These are phyloP conservation scores for Lasioglossum morio DNA, from an alignment of 2,888 invertebrate genomes.

Conservation along the genomic window DNA sequence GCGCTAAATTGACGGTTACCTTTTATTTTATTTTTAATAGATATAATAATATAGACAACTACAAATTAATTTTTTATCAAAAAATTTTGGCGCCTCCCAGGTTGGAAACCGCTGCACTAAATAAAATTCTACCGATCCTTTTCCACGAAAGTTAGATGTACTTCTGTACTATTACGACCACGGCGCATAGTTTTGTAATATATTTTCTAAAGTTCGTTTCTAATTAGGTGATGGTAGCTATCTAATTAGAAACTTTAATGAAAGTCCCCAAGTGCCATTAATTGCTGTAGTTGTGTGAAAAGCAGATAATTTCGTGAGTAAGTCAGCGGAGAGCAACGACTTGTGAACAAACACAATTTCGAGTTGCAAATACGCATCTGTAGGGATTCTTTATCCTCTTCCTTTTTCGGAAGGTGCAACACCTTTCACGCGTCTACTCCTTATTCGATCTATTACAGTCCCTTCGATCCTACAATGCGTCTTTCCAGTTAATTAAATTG, in stretches of 20 bases:
- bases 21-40: too few species aligned
- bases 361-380: slow-evolving; percentile 60
- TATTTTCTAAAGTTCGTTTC: slow-evolving; percentile 67
- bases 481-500: background rate
- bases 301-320: slow-evolving; percentile 72
- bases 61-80: too few species aligned
- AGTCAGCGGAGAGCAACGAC: slow-evolving; percentile 73
- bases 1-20: background rate
- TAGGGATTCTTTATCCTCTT: slow-evolving; percentile 49
- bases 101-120: background rate
- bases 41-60: too few species aligned
- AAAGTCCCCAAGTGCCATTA: slow-evolving; percentile 72
- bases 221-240: slow-evolving; percentile 70
- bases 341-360: slow-evolving; percentile 78
- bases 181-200: slow-evolving; percentile 35
- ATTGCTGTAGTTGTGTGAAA: slow-evolving; percentile 70
- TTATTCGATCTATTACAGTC: background rate
- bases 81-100: too few species aligned
- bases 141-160: slow-evolving; percentile 17
- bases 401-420: slow-evolving; percentile 48
- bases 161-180: slow-evolving; percentile 9
- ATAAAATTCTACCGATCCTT: background rate
- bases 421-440: slow-evolving; percentile 10
- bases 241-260: slow-evolving; percentile 80
- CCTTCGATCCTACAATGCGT: background rate